A percentile compares a stretch with the other conserved stretches of the same genome.
Evolutionary conservation across 1,140 invertebrate species (phyloP).

Genomic region (Drosophila orena): DNA sequence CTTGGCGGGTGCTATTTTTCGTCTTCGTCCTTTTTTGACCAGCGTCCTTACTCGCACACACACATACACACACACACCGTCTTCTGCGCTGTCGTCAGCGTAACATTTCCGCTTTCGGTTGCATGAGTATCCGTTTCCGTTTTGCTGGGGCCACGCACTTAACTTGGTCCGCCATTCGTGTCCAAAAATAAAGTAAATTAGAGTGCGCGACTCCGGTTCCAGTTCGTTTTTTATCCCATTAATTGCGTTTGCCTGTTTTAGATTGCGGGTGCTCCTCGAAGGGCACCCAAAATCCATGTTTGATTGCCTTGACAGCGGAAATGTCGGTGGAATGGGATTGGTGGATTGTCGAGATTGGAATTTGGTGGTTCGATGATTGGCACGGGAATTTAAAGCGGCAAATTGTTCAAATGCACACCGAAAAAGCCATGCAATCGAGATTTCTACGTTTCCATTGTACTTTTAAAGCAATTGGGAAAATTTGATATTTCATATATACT

Average conservation of each 20-base stretch:
- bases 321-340: not conserved
- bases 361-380: conserved; percentile 56
- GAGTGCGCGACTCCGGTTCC: conserved; percentile 35
- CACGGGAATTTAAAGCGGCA: conserved; percentile 16
- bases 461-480: conserved; percentile 2
- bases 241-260: conserved; percentile 60
- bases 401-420: conserved; percentile 5
- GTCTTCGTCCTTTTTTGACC: conserved; percentile 42
- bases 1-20: conserved; percentile 34
- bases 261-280: conserved; percentile 5
- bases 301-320: conserved; percentile 42
- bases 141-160: conserved; percentile 72
- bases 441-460: conserved; percentile 16
- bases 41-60: not conserved
- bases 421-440: conserved; percentile 16
- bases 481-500: not conserved
- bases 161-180: conserved; percentile 18
- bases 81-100: conserved; percentile 21
- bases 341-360: conserved; percentile 33
- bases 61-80: not conserved
- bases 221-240: conserved; percentile 64
- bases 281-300: conserved; percentile 43
- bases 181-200: conserved; percentile 63
- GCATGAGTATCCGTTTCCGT: conserved; percentile 79
- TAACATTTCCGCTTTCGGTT: conserved; percentile 72